Conservation (phyloP, 2,888 invertebrate species). For the Muschampia plurimacula region DNA sequence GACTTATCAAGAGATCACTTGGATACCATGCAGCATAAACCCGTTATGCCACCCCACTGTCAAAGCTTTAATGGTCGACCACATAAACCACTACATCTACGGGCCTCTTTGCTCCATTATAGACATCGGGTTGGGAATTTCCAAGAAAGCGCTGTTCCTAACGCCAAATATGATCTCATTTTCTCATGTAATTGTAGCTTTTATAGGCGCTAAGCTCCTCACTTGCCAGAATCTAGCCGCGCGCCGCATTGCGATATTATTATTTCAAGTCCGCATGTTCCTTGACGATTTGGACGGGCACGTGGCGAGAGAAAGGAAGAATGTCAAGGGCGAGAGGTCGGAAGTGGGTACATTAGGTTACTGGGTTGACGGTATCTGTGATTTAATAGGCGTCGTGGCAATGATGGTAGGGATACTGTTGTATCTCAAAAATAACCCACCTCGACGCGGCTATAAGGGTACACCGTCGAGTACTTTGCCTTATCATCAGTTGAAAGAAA, state of each 20-base stretch:
- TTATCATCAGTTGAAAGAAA: slow-evolving; percentile 77
- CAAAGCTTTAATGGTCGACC: slow-evolving; percentile 93
- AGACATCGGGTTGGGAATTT: slow-evolving; percentile 88
- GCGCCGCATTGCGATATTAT: slow-evolving; percentile 89
- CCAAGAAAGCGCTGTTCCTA: slow-evolving; percentile 85
- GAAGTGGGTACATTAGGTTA: slow-evolving; percentile 93
- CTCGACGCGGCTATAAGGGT: slow-evolving; percentile 88
- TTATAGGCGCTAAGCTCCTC: slow-evolving; percentile 90
- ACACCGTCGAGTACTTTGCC: slow-evolving; percentile 87
- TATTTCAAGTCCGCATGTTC: slow-evolving; percentile 93
- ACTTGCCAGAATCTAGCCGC: slow-evolving; percentile 90
- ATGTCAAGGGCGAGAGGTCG: slow-evolving; percentile 91
- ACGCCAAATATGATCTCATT: slow-evolving; percentile 94
- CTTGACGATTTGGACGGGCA: slow-evolving; percentile 95
- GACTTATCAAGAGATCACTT: slow-evolving; percentile 82
- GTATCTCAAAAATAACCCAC: slow-evolving; percentile 90
- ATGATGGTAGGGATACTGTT: slow-evolving; percentile 89
- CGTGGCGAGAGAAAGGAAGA: slow-evolving; percentile 91
- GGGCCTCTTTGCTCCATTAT: slow-evolving; percentile 91
- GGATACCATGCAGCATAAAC: slow-evolving; percentile 90
- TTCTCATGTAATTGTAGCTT: slow-evolving; percentile 91
- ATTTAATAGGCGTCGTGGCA: slow-evolving; percentile 90
- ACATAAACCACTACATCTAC: slow-evolving; percentile 93
- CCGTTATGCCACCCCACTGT: slow-evolving; percentile 93
- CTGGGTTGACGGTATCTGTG: slow-evolving; percentile 93